Conservation (phyloP, 2,888 invertebrate genomes). For the Ophraella communa region DNA sequence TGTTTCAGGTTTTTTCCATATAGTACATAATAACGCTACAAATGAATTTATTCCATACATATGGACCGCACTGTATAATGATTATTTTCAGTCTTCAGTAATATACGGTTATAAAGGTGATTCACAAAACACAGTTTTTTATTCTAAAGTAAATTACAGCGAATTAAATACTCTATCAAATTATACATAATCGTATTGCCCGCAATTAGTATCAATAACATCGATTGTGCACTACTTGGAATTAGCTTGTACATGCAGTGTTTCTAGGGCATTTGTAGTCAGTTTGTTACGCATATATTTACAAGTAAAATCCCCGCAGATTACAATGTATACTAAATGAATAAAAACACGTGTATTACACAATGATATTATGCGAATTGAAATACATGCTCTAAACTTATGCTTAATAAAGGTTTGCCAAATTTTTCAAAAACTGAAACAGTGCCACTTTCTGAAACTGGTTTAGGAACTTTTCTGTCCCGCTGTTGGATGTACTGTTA, state of each 20-base stretch:
- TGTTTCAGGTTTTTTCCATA: no score
- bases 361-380: neutral
- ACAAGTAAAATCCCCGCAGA: neutral
- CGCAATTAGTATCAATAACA: neutral
- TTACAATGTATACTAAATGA: neutral
- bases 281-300: neutral
- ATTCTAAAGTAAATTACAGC: neutral
- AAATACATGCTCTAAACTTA: neutral
- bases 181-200: neutral
- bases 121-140: neutral
- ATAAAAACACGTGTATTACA: neutral
- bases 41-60: no score
- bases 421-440: no score
- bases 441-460: no score
- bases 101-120: neutral
- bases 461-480: no score
- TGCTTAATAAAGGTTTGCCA: neutral
- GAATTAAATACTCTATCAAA: neutral
- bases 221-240: neutral
- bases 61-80: no score
- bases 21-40: no score
- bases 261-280: neutral
- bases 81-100: no score
- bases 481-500: no score
- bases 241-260: neutral